Evolutionary conservation across 2,113 vertebrate genomes (phyloP).

Genomic region (Lepidothrix coronata): DNA sequence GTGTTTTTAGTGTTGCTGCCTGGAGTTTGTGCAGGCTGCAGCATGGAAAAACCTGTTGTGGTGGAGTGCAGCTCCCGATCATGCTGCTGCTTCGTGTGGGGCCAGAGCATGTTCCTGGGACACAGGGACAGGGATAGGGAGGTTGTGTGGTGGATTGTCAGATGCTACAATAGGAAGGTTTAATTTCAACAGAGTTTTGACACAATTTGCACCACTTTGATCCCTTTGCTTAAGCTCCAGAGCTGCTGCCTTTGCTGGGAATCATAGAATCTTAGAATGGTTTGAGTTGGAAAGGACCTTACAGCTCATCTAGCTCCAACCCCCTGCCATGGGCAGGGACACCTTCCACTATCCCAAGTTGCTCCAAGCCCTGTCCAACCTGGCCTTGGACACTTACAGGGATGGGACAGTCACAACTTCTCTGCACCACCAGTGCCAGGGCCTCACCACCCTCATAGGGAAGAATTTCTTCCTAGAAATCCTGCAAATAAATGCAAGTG

Average conservation of each 20-base stretch:
- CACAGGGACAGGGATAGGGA: fast-evolving
- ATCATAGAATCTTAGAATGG: background rate
- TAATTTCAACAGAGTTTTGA: background rate
- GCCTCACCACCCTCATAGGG: background rate
- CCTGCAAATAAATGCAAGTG: background rate
- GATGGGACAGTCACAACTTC: background rate
- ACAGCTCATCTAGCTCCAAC: background rate
- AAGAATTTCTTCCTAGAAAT: background rate
- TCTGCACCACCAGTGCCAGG: background rate
- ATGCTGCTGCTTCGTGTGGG: fast-evolving
- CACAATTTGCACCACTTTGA: background rate
- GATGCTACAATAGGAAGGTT: background rate
- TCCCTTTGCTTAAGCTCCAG: background rate
- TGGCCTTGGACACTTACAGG: background rate
- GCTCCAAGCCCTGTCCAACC: background rate
- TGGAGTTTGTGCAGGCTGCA: background rate
- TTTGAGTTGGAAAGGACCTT: background rate
- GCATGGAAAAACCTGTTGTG: no score
- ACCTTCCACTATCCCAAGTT: background rate
- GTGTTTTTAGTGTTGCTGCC: background rate
- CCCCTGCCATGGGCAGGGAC: background rate
- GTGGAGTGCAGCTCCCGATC: background rate
- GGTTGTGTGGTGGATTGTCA: background rate
- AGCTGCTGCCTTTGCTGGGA: background rate
- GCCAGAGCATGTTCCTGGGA: fast-evolving